phyloP scores from a whole-genome alignment of 1,140 invertebrate genomes.

The Lerema accius region DNA sequence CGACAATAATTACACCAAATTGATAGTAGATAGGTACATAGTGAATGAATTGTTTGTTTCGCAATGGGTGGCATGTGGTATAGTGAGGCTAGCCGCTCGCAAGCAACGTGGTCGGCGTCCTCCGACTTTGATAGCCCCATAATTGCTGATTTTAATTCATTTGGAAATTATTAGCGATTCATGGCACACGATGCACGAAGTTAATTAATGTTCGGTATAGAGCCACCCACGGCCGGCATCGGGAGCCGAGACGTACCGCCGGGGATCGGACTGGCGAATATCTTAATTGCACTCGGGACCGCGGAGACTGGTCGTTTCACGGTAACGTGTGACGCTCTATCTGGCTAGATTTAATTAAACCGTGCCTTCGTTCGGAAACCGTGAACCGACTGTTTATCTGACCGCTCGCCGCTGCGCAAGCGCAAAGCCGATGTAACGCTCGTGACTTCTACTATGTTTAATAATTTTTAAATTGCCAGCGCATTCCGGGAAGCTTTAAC shows the following conservation, averaged over 20 bases:
- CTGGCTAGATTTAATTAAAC: slow-evolving; percentile 26
- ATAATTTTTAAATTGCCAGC: neutral
- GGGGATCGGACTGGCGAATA: slow-evolving; percentile 6
- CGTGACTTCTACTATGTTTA: neutral
- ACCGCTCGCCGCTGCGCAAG: neutral
- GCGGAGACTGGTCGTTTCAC: slow-evolving; percentile 7
- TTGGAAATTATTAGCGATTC: slow-evolving; percentile 4
- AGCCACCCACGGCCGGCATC: slow-evolving; percentile 20
- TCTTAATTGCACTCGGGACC: slow-evolving; percentile 15
- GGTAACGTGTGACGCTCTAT: slow-evolving; percentile 16
- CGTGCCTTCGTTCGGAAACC: neutral
- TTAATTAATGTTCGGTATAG: slow-evolving; percentile 22
- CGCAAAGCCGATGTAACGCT: neutral
- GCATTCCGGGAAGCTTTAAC: no score
- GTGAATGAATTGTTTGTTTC: neutral
- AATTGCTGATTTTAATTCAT: slow-evolving; percentile 24
- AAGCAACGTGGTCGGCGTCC: no score
- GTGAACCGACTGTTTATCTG: neutral
- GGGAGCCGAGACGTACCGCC: neutral
- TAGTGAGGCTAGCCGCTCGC: no score
- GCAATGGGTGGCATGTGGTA: slow-evolving; percentile 11
- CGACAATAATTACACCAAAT: no score
- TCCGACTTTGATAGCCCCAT: neutral
- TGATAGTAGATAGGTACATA: no score
- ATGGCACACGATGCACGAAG: slow-evolving; percentile 9